Percentiles rank a stretch among this genome's conserved stretches.
These are phyloP conservation scores for Papilio demoleus DNA, from an alignment of 2,888 invertebrate species.

Conservation along the genomic window DNA sequence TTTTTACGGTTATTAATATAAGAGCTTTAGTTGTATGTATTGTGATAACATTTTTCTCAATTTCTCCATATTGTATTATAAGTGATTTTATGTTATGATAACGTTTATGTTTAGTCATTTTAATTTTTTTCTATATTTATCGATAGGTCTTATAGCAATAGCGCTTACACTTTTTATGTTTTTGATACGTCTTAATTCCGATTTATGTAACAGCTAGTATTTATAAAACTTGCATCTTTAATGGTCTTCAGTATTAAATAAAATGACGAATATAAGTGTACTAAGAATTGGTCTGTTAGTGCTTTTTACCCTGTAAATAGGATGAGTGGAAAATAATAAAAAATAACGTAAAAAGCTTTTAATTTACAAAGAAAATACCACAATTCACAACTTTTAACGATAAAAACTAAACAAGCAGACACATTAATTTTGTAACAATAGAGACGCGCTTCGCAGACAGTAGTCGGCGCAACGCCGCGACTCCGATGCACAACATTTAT, in stretches of 20 bases:
- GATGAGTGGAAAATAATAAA: background rate
- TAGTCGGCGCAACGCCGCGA: constrained; percentile 32
- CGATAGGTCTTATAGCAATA: background rate
- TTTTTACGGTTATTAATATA: constrained; percentile 29
- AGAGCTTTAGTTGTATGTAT: constrained; percentile 23
- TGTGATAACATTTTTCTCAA: constrained; percentile 3
- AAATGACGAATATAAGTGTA: background rate
- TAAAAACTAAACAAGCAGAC: constrained; percentile 48
- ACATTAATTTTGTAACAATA: constrained; percentile 54
- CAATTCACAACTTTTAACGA: constrained; percentile 16
- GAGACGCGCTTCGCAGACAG: constrained; percentile 44
- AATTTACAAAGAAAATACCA: constrained; percentile 6
- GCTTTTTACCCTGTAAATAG: background rate
- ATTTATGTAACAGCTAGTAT: too few relatives aligned
- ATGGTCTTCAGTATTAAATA: too few relatives aligned
- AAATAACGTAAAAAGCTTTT: background rate
- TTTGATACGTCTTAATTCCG: too few relatives aligned
- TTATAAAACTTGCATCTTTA: too few relatives aligned
- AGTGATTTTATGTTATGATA: constrained; percentile 2
- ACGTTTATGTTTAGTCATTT: background rate
- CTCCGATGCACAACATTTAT: constrained; percentile 30
- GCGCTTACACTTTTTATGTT: background rate
- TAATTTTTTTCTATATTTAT: background rate
- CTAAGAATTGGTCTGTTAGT: background rate
- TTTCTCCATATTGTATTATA: constrained; percentile 3